These are phyloP conservation scores for Cosmia trapezina DNA, from an alignment of 2,888 invertebrate genomes.

Conservation along the genomic window DNA sequence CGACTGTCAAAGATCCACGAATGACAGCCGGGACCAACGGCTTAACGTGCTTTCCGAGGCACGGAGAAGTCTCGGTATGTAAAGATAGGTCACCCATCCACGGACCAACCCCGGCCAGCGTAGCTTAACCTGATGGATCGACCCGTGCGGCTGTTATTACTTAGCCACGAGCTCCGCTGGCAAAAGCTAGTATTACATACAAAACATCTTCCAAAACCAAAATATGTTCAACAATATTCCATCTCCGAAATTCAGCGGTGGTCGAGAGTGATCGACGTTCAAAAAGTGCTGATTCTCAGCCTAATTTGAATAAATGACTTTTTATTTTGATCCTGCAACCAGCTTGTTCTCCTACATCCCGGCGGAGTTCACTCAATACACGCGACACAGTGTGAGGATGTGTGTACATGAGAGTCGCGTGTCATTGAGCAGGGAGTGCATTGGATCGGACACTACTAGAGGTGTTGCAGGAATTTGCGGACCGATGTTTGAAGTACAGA, in stretches of 20 bases:
- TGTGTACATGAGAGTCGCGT: slow-evolving; percentile 20
- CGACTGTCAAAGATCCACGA: too few relatives aligned
- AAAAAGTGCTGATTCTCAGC: too few relatives aligned
- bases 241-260: not conserved
- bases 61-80: too few relatives aligned
- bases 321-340: not conserved
- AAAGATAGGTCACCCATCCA: too few relatives aligned
- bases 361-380: slow-evolving; percentile 4
- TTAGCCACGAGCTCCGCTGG: too few relatives aligned
- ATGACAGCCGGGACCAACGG: too few relatives aligned
- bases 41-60: too few relatives aligned
- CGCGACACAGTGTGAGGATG: slow-evolving; percentile 4
- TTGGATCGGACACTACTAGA: slow-evolving; percentile 10
- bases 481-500: slow-evolving; percentile 7
- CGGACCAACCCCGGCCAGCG: too few relatives aligned
- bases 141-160: too few relatives aligned
- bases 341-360: slow-evolving; percentile 30
- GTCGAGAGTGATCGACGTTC: not conserved
- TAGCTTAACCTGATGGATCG: too few relatives aligned
- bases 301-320: too few relatives aligned
- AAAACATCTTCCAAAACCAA: not conserved
- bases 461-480: slow-evolving; percentile 29
- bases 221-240: slow-evolving; percentile 4
- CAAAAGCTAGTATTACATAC: too few relatives aligned
- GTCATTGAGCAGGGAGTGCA: slow-evolving; percentile 33